Evolutionary conservation across 1,140 invertebrate genomes (phyloP).

Genomic region (Psix sp.): DNA sequence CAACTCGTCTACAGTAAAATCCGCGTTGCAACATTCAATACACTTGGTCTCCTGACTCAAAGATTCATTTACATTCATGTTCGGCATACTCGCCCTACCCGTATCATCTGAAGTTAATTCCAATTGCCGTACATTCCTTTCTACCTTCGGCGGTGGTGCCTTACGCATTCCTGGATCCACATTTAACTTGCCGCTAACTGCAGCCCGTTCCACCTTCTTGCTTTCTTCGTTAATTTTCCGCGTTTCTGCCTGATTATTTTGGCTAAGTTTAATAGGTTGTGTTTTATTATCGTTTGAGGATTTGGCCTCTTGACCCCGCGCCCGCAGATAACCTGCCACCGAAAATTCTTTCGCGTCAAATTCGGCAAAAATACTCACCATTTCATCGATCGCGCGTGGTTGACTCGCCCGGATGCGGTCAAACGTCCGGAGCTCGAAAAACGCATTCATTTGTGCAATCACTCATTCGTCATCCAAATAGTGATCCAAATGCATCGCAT

Average conservation of each 20-base stretch:
- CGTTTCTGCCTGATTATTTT: not conserved
- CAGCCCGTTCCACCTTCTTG: not conserved
- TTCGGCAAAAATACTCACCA: constrained; percentile 12
- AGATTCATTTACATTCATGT: not conserved
- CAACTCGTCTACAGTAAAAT: not conserved
- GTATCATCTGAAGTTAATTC: not conserved
- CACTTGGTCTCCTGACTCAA: not conserved
- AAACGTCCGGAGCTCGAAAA: not conserved
- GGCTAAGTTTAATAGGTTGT: too few relatives aligned
- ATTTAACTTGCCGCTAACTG: not conserved
- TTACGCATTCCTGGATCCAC: not conserved
- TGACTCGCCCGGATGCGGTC: constrained; percentile 4
- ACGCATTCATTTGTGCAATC: not conserved
- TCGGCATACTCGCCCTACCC: not conserved
- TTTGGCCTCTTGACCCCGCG: not conserved
- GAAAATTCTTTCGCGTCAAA: constrained; percentile 18
- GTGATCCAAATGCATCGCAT: constrained; percentile 1
- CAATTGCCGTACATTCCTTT: not conserved
- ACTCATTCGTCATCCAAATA: constrained; percentile 12
- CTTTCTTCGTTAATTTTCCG: not conserved
- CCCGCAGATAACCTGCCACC: not conserved
- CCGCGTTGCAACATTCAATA: too few relatives aligned
- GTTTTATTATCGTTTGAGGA: not conserved
- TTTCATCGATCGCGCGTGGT: constrained; percentile 5
- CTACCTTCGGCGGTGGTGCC: not conserved